Conservation (phyloP, 2,113 vertebrate species). For the Bambusicola thoracicus region DNA sequence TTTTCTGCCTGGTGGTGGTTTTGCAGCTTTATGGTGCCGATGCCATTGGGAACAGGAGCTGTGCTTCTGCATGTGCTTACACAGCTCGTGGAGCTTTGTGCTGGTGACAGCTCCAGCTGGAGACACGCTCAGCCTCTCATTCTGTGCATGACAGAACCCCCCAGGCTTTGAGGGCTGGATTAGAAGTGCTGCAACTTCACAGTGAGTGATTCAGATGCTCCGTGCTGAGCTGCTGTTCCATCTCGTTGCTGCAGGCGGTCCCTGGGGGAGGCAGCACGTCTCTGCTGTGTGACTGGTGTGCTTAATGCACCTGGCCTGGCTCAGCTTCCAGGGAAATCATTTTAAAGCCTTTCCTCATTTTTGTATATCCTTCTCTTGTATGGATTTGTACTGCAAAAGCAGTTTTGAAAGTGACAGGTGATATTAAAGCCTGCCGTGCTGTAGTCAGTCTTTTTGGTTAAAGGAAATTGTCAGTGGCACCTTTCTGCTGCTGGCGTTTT, state of each 20-base stretch:
- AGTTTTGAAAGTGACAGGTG: background rate
- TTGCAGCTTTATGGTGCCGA: accelerated
- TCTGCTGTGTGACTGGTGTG: background rate
- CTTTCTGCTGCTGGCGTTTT: background rate
- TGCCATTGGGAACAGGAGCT: background rate
- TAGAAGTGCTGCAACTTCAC: background rate
- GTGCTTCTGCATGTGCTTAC: accelerated
- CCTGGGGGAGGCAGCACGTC: background rate
- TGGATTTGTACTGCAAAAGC: background rate
- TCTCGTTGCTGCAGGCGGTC: background rate
- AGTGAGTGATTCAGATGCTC: accelerated
- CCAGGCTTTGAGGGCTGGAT: background rate
- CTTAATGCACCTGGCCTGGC: background rate
- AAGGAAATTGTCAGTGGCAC: background rate
- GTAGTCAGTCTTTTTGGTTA: background rate
- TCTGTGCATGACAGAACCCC: background rate
- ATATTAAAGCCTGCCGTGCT: background rate
- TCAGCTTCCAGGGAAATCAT: background rate
- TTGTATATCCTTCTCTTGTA: background rate
- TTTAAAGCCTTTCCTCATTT: background rate
- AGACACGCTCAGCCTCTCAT: accelerated
- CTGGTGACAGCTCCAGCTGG: background rate
- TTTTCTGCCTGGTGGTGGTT: background rate
- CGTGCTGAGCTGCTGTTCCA: background rate
- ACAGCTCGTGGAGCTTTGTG: background rate